Base-by-base conservation (phyloP, 1,140 invertebrate species). In the Oryctes rhinoceros region DNA sequence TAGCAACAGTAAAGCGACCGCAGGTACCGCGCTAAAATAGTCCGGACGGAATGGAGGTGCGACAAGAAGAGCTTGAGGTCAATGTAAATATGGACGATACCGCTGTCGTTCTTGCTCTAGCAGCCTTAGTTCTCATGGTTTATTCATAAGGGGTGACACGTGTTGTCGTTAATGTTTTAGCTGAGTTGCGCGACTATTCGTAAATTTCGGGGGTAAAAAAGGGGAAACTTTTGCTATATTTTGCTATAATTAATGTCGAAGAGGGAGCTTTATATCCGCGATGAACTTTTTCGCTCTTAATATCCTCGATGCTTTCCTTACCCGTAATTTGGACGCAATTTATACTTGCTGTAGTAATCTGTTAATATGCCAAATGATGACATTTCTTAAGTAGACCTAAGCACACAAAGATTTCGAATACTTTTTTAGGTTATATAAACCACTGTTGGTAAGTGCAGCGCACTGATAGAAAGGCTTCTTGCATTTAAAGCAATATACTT, bases 21-120 rank as follows among this genome's bases (percentile, higher is more conserved):
- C 65, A 71, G 65, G 65, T 71, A 71, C 18, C 18, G 65, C 65
- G 65, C 65, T 71, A 24, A 37, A 71, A 71, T 30, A 71, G 65
- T 71, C 65, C 24, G 65, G 35, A 35, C 65, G 20, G 20, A 15
- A 71, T 59, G 18, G n/a, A n/a, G n/a, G 15, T n/a, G 5, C 7
- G 7, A 4, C 18, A 37, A 24, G 65, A 71, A 71, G 65, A 10
- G 35, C 15, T 71, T 71, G 65, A 24, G 65, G 65, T 71, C 65
- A 71, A 71, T 71, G 65, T 71, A 15, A 71, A 24, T 71, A 71
- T 71, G 65, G 65, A 24, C 35, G 65, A 71, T 37, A 24, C 37
- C 24, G 65, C n/a, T 71, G 65, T 71, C 65, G 65, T 71, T 71
- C 65, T 71, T 71, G 65, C 65, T 71, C 24, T 15, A 59, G 53